Evolutionary conservation across 1,140 invertebrate species (phyloP).

Genomic region (Bombus terrestris): DNA sequence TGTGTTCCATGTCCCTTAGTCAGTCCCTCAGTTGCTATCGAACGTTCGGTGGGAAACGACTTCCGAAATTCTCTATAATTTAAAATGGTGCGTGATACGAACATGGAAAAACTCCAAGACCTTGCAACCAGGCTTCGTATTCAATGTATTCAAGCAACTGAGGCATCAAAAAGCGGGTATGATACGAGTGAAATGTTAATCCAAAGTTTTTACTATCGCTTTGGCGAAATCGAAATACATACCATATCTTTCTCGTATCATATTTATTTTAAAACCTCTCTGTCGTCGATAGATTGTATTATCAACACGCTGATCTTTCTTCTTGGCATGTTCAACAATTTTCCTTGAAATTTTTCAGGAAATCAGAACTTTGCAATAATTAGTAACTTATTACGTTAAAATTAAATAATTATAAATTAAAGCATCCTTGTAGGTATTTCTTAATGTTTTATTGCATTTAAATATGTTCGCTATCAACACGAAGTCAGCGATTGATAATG

Average conservation of each 20-base stretch:
- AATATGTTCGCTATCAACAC: not conserved
- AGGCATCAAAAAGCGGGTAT: slow-evolving; percentile 80
- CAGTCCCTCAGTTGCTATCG: slow-evolving; percentile 52
- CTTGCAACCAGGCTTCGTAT: slow-evolving; percentile 88
- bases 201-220: not conserved
- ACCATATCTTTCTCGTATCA: not conserved
- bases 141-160: slow-evolving; percentile 81
- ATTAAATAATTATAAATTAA: not conserved
- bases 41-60: slow-evolving; percentile 33
- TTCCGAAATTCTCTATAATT: slow-evolving; percentile 13
- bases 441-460: not conserved
- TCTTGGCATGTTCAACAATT: too few relatives aligned
- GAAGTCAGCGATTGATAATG: not conserved
- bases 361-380: not conserved
- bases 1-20: not conserved
- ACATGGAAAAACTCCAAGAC: slow-evolving; percentile 84
- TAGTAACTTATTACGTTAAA: not conserved
- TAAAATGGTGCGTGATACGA: slow-evolving; percentile 72
- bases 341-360: too few relatives aligned
- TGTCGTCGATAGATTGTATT: not conserved
- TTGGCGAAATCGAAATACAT: not conserved
- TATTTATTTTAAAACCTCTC: not conserved
- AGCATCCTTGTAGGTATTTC: too few relatives aligned
- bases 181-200: not conserved
- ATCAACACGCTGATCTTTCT: not conserved